Evolutionary conservation across 1,140 invertebrate species (phyloP), one percentile per base, ranked within the genome.

Genomic region (Apis dorsata): DNA sequence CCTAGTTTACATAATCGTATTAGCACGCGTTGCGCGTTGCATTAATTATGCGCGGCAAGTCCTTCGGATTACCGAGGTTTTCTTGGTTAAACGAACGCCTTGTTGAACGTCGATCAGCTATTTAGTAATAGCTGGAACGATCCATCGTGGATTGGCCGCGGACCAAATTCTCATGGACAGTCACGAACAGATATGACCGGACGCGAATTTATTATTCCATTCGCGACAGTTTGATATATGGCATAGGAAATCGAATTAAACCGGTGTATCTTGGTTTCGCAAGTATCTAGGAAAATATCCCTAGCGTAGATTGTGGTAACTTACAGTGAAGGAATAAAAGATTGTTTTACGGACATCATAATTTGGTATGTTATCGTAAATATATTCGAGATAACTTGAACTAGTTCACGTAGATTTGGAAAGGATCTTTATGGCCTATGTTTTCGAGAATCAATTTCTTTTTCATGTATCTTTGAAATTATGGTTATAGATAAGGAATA

Each of bases 191-290:
- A 70, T 76, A 69, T 44, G 73, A 77, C 80, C 59, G 17, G 28
- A 63, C 9, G n/a, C 24, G 44, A 81, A 82, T 82, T 81, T 82
- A 82, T 77, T 82, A 82, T 82, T 82, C 80, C 77, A 77, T 82
- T 62, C 65, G 73, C 24, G 74, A 82, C 80, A 77, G 80, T 44
- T 77, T 82, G 80, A 82, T 77, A 53, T 53, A 82, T 34, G 70
- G 15, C 51, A 24, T 51, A 51, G 34, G 62, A 9, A 55, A 81
- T 81, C 73, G 17, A 81, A 82, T 77, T 77, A 77, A 82, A 82
- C 44, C 21, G 15, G 62, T 77, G 49, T 59, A 44, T 19, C 12
- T 51, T 57, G n/a, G 51, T 77, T 69, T 77, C 60, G 74, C 57
- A 70, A 82, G 24, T 12, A 7, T 11, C 0, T 8, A 13, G 63